These are phyloP conservation scores for Oreocharis arfaki DNA, from an alignment of 2,113 vertebrate genomes.

Conservation along the genomic window DNA sequence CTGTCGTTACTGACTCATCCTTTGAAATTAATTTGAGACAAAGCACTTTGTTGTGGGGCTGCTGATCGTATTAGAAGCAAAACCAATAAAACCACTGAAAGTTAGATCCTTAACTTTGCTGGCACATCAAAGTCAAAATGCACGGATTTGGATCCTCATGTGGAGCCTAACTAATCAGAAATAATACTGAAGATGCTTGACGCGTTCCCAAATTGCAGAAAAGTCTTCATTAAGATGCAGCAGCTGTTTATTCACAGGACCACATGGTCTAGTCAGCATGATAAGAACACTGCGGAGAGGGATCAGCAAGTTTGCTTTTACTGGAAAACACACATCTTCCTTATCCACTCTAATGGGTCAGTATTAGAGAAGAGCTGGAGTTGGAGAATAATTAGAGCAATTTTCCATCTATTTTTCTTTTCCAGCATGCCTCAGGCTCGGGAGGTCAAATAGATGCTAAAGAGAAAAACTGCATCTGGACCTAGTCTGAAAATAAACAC, in stretches of 20 bases:
- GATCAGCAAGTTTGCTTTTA: constrained; percentile 25
- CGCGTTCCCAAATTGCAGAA: not conserved
- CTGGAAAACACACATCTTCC: not conserved
- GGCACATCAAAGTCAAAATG: not conserved
- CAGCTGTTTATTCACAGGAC: constrained; percentile 36
- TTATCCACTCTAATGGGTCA: not conserved
- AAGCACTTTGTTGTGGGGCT: not conserved
- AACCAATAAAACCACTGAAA: not conserved
- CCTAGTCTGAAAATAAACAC: constrained; percentile 21
- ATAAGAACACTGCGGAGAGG: not conserved
- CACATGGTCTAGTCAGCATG: constrained; percentile 22
- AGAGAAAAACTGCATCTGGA: constrained; percentile 33
- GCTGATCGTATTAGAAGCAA: not conserved
- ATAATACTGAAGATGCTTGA: not conserved
- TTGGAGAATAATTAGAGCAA: constrained; percentile 30
- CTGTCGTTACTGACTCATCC: not conserved
- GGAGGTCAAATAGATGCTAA: constrained; percentile 15
- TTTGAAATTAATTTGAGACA: not conserved
- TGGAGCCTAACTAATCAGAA: not conserved
- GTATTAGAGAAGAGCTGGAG: constrained; percentile 1
- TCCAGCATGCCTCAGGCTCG: not conserved
- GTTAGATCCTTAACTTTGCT: not conserved
- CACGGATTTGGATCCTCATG: not conserved
- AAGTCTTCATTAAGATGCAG: constrained; percentile 22
- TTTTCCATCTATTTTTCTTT: constrained; percentile 30